Evolutionary conservation across 1,140 invertebrate species (phyloP), one percentile per base, ranked within the genome.

Genomic region (Heterodera schachtii): DNA sequence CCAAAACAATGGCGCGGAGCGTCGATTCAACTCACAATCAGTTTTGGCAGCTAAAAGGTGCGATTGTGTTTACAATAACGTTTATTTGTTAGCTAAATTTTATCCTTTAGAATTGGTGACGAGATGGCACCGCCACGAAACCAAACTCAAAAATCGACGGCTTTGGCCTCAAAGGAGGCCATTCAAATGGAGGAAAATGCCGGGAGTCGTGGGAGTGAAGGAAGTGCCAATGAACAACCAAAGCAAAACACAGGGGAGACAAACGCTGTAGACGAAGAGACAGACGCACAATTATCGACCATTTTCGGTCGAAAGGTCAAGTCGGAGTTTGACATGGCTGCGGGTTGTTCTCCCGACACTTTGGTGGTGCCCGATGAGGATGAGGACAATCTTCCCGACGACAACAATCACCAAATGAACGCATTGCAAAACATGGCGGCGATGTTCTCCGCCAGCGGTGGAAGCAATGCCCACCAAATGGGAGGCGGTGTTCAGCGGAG

Each of bases 301-400:
- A 78, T 84, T 16, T 84, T 84, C 41, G 85, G 85, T 46, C 64
- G 82, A 41, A 75, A 73, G 81, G 21, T 83, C 41, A 82, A 84
- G 21, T 83, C 82, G 3, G 82, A 83, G 47, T 83, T 83, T 46
- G 82, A 83, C 64, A 21, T 81, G 79, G 52, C 80, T 31, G 77
- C 76, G 21, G 47, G 31, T 11, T 41, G 47, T 76, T 43, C 41
- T 43, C 57, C 75, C 41, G 69, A 71, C 31, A 19, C 31, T 13
- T 71, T 46, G 69, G 31, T 46, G 31, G 31, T 67, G 19, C 47
- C 66, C 2, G 44, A 64, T 19, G 76, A 66, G n/a, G 70, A 77
- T 41, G 49, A 73, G 16, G 74, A 77, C 49, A 60, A 81, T n/a
- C 44, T 49, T n/a, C 71, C 60, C 41, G 76, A 81, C 60, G 80